A percentile compares a stretch with the other conserved stretches of the same genome.
Conservation (phyloP, 2,797 vertebrate genomes). For the Myoxocephalus aenaeus region DNA sequence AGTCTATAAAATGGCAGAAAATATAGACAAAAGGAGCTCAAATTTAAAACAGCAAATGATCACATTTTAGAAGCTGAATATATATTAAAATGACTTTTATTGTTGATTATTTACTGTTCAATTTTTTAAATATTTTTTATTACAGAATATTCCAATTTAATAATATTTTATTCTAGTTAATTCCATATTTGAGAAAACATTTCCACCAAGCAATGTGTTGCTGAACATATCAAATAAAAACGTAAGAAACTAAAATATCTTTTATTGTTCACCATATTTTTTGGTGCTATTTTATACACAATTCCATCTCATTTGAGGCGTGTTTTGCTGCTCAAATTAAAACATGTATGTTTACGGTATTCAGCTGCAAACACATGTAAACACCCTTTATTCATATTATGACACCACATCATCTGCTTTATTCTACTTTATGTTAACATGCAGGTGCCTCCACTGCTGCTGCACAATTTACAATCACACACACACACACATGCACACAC, state of each 20-base stretch:
- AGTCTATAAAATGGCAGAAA: background rate
- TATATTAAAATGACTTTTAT: background rate
- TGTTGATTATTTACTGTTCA: background rate
- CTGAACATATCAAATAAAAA: background rate
- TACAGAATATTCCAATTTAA: background rate
- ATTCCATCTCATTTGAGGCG: too few relatives aligned
- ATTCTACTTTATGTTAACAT: constrained; percentile 32
- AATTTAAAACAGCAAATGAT: background rate
- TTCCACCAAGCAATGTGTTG: background rate
- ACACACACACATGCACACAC: constrained; percentile 52
- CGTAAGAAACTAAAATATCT: background rate
- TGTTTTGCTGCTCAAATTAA: background rate
- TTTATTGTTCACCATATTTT: background rate
- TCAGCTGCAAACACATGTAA: constrained; percentile 51
- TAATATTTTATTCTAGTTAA: too few relatives aligned
- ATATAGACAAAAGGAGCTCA: background rate
- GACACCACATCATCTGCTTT: constrained; percentile 48
- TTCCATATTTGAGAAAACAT: too few relatives aligned
- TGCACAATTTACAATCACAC: constrained; percentile 55
- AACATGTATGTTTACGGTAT: constrained; percentile 24
- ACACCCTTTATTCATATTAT: constrained; percentile 33
- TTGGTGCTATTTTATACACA: background rate
- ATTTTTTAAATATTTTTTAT: background rate
- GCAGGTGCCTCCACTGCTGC: constrained; percentile 70
- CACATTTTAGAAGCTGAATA: background rate